Evolutionary conservation across 1,140 invertebrate genomes (phyloP), one percentile per base, ranked within the genome.

Genomic region (Achroia grisella): DNA sequence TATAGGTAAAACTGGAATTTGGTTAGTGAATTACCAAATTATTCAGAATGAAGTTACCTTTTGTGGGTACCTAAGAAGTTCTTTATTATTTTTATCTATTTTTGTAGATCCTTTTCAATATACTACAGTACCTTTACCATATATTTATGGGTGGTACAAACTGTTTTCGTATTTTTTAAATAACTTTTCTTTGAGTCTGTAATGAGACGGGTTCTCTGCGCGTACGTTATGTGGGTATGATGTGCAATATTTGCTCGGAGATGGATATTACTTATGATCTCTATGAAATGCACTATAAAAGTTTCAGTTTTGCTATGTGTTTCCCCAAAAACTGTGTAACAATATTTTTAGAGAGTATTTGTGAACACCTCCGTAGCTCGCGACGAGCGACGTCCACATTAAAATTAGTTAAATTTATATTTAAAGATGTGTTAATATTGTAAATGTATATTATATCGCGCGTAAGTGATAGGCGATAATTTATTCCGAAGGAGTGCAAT

Each of bases 381-480:
- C 32, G 40, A 53, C 54, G 51, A 59, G 57, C 64, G 66, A 62
- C 63, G 71, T 71, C 72, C 70, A 65, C 62, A 53, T 71, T 71
- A 45, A 62, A 55, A 78, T 76, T 85, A 85, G 81, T 81, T 74
- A 82, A 85, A 85, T 81, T 82, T 79, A 81, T 79, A 81, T 75
- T 77, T 73, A 73, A 82, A 74, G 66, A 85, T 81, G 71, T 83
- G 81, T 82, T 85, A 74, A 83, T 81, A 85, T 79, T 85, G 77
- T 81, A 85, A 78, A 85, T 82, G 77, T 84, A 82, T 82, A 78
- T 77, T 66, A 58, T 51, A 63, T 79, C 74, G 70, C 74, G 70
- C 71, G 62, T 71, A 80, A 74, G 62, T 71, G 64, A 71, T 81
- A 75, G 63, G 65, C 68, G 71, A 70, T 80, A 75, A 71, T 81